phyloP scores from a whole-genome alignment of 1,140 invertebrate species.

The Melipona quadrifasciata region DNA sequence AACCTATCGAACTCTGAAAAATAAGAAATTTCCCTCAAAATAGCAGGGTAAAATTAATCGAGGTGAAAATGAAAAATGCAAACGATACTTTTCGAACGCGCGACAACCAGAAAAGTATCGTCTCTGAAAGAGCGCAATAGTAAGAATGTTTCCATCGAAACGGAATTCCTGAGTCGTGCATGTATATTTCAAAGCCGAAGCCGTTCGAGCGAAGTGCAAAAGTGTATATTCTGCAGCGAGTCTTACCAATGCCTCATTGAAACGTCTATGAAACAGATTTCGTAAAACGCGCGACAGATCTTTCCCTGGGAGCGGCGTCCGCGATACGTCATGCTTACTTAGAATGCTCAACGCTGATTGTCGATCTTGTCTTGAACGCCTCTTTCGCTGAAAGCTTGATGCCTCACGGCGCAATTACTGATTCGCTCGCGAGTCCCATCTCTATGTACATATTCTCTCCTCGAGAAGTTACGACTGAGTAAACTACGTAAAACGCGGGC shows the following conservation, averaged over 20 bases:
- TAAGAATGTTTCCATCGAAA: not conserved
- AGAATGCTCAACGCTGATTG: not conserved
- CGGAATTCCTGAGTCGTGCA: not conserved
- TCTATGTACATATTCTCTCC: no score
- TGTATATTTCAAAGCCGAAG: constrained; percentile 1
- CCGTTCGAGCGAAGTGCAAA: not conserved
- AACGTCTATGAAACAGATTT: not conserved
- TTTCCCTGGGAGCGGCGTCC: not conserved
- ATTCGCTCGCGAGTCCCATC: no score
- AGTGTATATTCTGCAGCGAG: not conserved
- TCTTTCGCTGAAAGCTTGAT: no score
- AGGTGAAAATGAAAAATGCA: no score
- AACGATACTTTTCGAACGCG: not conserved
- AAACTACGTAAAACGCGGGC: no score
- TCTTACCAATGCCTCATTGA: not conserved
- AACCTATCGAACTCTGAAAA: no score
- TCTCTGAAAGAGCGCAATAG: not conserved
- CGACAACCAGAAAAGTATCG: not conserved
- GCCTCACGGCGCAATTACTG: no score
- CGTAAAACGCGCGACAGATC: not conserved
- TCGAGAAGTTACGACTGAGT: no score
- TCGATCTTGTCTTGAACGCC: not conserved
- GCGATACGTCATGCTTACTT: not conserved
- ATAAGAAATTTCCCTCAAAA: no score
- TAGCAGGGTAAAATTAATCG: no score